Conservation (phyloP, 2,113 vertebrate species). For the Dasyprocta punctata region DNA sequence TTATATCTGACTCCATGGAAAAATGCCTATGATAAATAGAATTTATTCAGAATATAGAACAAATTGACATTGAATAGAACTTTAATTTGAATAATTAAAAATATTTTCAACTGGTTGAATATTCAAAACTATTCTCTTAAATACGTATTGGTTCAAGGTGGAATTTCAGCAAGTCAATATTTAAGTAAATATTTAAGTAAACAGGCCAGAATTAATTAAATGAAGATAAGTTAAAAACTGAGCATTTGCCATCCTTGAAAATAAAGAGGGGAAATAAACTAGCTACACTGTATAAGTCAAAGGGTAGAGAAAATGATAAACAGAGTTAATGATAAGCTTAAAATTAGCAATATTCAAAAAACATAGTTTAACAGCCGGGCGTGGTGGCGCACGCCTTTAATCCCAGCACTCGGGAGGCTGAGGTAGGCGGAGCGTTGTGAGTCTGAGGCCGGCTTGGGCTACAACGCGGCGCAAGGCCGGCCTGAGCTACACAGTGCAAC, state of each 20-base stretch:
- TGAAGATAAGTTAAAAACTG: not conserved
- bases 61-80: slow-evolving; percentile 1
- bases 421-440: too few relatives aligned
- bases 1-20: not conserved
- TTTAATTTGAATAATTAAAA: not conserved
- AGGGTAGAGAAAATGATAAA: not conserved
- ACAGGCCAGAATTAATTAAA: not conserved
- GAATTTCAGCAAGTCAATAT: not conserved
- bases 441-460: too few relatives aligned
- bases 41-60: not conserved
- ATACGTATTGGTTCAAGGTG: not conserved
- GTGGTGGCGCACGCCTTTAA: too few relatives aligned
- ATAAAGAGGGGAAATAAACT: not conserved
- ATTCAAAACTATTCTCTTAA: not conserved
- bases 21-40: not conserved
- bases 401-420: too few relatives aligned
- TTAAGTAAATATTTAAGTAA: slow-evolving; percentile 36
- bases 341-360: not conserved
- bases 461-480: too few relatives aligned
- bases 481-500: too few relatives aligned
- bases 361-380: not conserved
- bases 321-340: not conserved
- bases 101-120: not conserved
- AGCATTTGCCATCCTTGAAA: slow-evolving; percentile 7
- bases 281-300: slow-evolving; percentile 9